Base-by-base conservation (phyloP, 2,888 invertebrate species). In the Apamea monoglypha region DNA sequence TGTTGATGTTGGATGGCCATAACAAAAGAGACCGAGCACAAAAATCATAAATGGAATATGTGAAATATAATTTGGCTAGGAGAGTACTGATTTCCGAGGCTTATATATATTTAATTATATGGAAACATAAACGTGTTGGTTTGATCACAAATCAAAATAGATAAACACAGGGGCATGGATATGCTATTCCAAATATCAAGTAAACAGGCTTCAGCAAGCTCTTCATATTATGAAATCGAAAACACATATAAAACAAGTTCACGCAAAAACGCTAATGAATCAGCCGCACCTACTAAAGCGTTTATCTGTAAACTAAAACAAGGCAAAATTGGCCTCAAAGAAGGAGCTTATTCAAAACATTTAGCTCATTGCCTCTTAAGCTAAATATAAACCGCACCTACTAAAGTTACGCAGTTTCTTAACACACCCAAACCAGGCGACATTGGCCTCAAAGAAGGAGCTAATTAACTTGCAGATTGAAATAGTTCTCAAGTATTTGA, bases 291-390 rank as follows among this genome's bases (percentile, higher is more conserved):
- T 81, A 44, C 36, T 53, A 59, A 64, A 68, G 8, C 63, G 68
- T 64, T n/a, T 85, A 6, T 40, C n/a, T 56, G 47, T 63, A 66
- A 61, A 63, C 61, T 44, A 80, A 69, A 84, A 63, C 68, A 64
- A 69, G 81, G 44, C 56, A 63, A 69, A 32, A 69, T 59, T 72
- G 72, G 68, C 81, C 81, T 59, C 71, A 85, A 86, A 71, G 16
- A 25, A 71, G 50, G 12, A 76, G 36, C 10, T 59, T 53, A 73
- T 73, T 81, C 4, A 36, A 73, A 81, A 71, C 21, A 53, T 56
- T 84, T 56, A 83, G 18, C 40, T 36, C n/a, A 32, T 56, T 63
- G 16, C 10, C 40, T 74, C 14, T 25, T 36, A 66, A 50, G 44
- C 40, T 82, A 44, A 80, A 68, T 40, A 21, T 8, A 32, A 44